phyloP scores from a whole-genome alignment of 2,888 invertebrate genomes.

The Apamea monoglypha region DNA sequence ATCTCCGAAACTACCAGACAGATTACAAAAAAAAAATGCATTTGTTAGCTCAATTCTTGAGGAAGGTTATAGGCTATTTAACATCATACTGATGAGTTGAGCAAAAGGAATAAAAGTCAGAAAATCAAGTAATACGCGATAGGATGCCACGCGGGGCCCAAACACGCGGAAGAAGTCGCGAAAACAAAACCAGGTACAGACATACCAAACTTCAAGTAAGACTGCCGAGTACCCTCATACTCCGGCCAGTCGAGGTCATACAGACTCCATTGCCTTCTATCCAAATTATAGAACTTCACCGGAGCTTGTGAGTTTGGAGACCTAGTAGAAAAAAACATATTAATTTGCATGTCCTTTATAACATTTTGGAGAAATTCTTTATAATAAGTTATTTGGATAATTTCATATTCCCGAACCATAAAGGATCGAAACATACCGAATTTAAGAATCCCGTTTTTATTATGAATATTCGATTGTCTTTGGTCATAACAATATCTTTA shows the following conservation, averaged over 20 bases:
- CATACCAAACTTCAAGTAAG: constrained; percentile 94
- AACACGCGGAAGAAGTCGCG: too few relatives aligned
- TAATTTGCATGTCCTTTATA: too few relatives aligned
- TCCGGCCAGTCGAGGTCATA: constrained; percentile 96
- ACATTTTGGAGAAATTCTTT: too few relatives aligned
- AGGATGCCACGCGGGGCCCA: too few relatives aligned
- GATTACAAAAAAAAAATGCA: background rate
- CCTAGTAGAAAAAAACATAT: constrained; percentile 82
- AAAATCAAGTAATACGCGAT: background rate
- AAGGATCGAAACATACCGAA: background rate
- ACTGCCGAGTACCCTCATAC: constrained; percentile 93
- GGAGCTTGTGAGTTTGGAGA: constrained; percentile 94
- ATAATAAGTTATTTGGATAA: background rate
- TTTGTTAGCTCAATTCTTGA: background rate
- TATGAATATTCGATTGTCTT: background rate
- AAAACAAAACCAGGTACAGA: background rate
- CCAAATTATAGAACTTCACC: constrained; percentile 91
- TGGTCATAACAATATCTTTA: background rate
- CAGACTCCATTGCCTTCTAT: constrained; percentile 92
- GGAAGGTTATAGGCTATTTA: too few relatives aligned
- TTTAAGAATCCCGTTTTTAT: background rate
- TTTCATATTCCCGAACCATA: background rate
- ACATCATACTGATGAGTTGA: background rate
- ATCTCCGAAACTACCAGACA: rapidly evolving
- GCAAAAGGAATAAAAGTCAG: background rate